Percentiles rank a stretch among this genome's conserved stretches.
phyloP scores from a whole-genome alignment of 2,888 invertebrate species.

The Molanna angustata region DNA sequence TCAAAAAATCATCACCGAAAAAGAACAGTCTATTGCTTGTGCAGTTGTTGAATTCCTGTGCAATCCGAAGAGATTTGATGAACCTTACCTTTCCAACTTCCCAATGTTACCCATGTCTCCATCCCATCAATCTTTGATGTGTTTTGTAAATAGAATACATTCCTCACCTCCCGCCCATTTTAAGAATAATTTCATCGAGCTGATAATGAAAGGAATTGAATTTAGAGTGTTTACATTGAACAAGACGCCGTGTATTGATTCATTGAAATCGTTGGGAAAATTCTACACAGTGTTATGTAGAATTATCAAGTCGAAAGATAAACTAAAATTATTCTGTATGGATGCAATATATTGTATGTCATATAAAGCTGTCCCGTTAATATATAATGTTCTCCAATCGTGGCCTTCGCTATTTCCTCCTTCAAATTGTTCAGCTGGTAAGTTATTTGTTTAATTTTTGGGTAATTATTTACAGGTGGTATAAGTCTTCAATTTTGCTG shows the following conservation, averaged over 20 bases:
- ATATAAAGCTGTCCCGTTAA: slow-evolving; percentile 44
- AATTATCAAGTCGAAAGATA: slow-evolving; percentile 41
- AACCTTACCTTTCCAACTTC: slow-evolving; percentile 41
- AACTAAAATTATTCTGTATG: slow-evolving; percentile 45
- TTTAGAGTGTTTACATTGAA: slow-evolving; percentile 45
- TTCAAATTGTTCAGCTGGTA: slow-evolving; percentile 45
- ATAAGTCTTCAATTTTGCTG: no score
- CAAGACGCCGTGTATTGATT: slow-evolving; percentile 43
- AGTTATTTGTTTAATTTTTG: slow-evolving; percentile 34
- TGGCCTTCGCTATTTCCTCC: slow-evolving; percentile 48
- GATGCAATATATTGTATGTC: slow-evolving; percentile 52
- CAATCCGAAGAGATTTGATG: neutral
- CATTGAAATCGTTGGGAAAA: slow-evolving; percentile 45
- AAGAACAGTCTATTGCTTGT: slow-evolving; percentile 34
- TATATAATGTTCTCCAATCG: slow-evolving; percentile 47
- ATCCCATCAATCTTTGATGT: slow-evolving; percentile 45
- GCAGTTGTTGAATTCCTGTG: slow-evolving; percentile 24
- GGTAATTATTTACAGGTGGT: no score
- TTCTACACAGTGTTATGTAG: slow-evolving; percentile 49
- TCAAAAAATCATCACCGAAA: slow-evolving; percentile 38
- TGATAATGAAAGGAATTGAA: slow-evolving; percentile 42
- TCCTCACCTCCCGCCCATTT: slow-evolving; percentile 32
- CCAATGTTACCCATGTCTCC: slow-evolving; percentile 46
- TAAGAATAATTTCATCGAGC: slow-evolving; percentile 37
- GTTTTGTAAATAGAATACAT: slow-evolving; percentile 40